Conservation (phyloP, 2,888 invertebrate species). For the Tridacna crocea region DNA sequence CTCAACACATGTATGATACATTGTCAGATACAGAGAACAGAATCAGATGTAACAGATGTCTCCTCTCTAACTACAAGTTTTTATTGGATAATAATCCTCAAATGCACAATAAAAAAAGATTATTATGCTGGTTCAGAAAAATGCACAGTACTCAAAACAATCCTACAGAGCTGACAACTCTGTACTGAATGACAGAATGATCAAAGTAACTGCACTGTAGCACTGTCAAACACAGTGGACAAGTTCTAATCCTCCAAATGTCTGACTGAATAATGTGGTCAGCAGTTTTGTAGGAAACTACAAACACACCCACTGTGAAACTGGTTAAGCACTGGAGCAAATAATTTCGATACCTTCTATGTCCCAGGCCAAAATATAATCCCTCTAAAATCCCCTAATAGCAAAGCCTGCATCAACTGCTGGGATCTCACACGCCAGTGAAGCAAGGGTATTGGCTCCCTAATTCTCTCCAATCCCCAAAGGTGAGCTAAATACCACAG, state of each 20-base stretch:
- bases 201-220: no score
- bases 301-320: no score
- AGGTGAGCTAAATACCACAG: conserved; percentile 12
- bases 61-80: background rate
- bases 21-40: no score
- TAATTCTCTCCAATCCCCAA: conserved; percentile 3
- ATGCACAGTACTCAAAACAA: background rate
- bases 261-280: no score
- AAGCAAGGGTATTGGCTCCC: conserved; percentile 11
- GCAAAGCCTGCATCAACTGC: background rate
- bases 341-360: no score
- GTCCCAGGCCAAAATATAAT: conserved; percentile 4
- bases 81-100: conserved; percentile 18
- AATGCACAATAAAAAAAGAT: background rate
- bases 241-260: no score
- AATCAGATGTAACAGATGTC: conserved; percentile 4
- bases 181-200: background rate
- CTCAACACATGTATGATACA: background rate
- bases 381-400: conserved; percentile 26
- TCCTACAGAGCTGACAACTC: background rate
- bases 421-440: conserved; percentile 12
- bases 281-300: no score
- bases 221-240: no score
- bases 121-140: no score
- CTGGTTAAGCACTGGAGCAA: no score